Evolutionary conservation across 2,888 invertebrate species (phyloP).

Genomic region (Orthonevra nobilis): DNA sequence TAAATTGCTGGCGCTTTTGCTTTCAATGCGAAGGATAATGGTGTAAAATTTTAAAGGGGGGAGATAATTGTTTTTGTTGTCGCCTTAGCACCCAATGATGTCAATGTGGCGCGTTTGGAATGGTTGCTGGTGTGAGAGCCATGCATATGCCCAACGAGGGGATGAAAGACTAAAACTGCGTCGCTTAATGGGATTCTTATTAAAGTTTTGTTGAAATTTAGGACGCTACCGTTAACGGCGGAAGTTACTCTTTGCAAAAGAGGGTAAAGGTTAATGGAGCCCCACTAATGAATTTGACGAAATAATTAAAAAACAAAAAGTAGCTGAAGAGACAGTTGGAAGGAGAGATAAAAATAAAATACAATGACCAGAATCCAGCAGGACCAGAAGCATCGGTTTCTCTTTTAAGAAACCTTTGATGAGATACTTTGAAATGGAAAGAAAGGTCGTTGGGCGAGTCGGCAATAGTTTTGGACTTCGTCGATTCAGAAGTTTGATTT

Average conservation of each 20-base stretch:
- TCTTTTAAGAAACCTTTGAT: too few relatives aligned
- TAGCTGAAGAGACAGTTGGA: too few relatives aligned
- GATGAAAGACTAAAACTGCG: slow-evolving; percentile 60
- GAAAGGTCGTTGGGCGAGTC: too few relatives aligned
- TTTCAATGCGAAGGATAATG: slow-evolving; percentile 31
- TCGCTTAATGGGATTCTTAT: slow-evolving; percentile 69
- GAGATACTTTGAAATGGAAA: too few relatives aligned
- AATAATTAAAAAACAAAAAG: slow-evolving; percentile 67
- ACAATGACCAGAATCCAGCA: too few relatives aligned
- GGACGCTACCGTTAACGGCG: slow-evolving; percentile 25
- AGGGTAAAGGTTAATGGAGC: background rate
- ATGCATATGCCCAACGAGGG: slow-evolving; percentile 36
- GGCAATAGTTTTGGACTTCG: too few relatives aligned
- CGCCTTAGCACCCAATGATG: slow-evolving; percentile 70
- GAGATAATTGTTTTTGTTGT: slow-evolving; percentile 71
- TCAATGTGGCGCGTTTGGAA: slow-evolving; percentile 63
- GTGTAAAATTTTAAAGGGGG: slow-evolving; percentile 56
- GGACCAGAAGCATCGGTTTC: too few relatives aligned
- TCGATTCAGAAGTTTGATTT: too few relatives aligned
- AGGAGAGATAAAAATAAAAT: too few relatives aligned
- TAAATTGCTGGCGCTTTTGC: slow-evolving; percentile 59
- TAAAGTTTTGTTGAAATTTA: slow-evolving; percentile 53
- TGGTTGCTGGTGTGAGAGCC: slow-evolving; percentile 8
- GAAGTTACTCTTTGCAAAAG: background rate
- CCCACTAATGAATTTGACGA: slow-evolving; percentile 43